Conservation (phyloP, 2,113 vertebrate species). For the Isurus oxyrinchus region DNA sequence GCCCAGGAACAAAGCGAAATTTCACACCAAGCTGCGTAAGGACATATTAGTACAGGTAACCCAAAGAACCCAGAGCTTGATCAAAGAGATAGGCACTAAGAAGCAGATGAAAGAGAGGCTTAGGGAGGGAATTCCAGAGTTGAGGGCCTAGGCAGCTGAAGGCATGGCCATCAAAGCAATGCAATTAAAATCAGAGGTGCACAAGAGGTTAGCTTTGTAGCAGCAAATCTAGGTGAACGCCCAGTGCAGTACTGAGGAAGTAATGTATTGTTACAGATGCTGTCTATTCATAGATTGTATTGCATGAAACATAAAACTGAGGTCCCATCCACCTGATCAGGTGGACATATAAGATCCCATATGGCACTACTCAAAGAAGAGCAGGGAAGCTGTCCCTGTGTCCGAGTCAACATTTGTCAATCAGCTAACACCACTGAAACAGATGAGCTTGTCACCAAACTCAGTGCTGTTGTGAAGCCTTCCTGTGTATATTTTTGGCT, state of each 20-base stretch:
- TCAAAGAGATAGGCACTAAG: too few relatives aligned
- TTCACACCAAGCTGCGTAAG: not conserved
- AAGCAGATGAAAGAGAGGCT: not conserved
- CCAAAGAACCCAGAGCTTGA: too few relatives aligned
- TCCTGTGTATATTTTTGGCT: not conserved
- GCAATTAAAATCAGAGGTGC: too few relatives aligned
- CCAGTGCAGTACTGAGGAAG: not conserved
- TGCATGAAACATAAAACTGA: not conserved
- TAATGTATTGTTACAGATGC: not conserved
- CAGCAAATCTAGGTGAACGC: not conserved
- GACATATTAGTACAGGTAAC: not conserved
- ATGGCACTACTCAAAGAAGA: too few relatives aligned
- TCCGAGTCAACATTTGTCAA: not conserved
- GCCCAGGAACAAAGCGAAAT: not conserved
- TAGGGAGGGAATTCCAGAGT: not conserved
- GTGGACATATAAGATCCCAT: not conserved
- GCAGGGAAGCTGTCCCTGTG: not conserved
- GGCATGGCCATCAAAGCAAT: too few relatives aligned
- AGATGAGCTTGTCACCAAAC: not conserved
- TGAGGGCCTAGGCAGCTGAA: too few relatives aligned
- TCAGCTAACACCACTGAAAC: not conserved
- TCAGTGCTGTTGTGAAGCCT: not conserved
- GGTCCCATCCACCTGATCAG: not conserved
- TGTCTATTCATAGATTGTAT: not conserved
- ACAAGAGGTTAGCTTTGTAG: too few relatives aligned